These are phyloP conservation scores for Epinephelus moara DNA, from an alignment of 2,113 vertebrate genomes.

Conservation along the genomic window DNA sequence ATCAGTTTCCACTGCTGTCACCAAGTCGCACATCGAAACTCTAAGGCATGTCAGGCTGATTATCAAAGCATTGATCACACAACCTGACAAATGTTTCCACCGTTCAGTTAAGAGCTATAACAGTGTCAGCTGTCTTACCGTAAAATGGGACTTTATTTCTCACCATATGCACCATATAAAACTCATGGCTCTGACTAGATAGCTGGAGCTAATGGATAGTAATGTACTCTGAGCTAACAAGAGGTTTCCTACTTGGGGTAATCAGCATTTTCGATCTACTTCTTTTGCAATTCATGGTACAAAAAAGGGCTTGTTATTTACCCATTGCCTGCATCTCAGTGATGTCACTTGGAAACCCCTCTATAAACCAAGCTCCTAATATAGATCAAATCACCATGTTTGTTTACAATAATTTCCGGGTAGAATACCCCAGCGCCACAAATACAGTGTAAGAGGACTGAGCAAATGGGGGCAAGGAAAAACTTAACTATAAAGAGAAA, in stretches of 20 bases:
- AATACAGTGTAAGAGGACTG: too few relatives aligned
- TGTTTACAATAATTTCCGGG: too few relatives aligned
- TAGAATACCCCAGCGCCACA: too few relatives aligned
- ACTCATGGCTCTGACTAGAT: background rate
- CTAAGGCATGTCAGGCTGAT: background rate
- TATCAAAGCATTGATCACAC: constrained; percentile 6
- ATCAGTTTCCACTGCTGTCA: background rate
- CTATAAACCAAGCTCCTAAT: background rate
- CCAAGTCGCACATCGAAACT: background rate
- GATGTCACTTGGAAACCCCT: background rate
- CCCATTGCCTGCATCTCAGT: background rate
- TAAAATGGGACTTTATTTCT: background rate
- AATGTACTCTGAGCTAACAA: background rate
- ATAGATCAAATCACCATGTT: too few relatives aligned
- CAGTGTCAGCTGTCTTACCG: background rate
- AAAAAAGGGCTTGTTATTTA: background rate
- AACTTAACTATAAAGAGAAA: too few relatives aligned
- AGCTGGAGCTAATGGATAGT: constrained; percentile 4
- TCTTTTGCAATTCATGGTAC: background rate
- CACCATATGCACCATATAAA: background rate
- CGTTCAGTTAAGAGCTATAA: background rate
- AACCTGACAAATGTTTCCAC: background rate
- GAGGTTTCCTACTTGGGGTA: background rate
- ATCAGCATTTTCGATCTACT: background rate
- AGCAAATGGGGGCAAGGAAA: too few relatives aligned